A percentile compares a stretch with the other conserved stretches of the same genome.
phyloP scores from a whole-genome alignment of 2,888 invertebrate genomes.

The Drosophila kambysellisi region DNA sequence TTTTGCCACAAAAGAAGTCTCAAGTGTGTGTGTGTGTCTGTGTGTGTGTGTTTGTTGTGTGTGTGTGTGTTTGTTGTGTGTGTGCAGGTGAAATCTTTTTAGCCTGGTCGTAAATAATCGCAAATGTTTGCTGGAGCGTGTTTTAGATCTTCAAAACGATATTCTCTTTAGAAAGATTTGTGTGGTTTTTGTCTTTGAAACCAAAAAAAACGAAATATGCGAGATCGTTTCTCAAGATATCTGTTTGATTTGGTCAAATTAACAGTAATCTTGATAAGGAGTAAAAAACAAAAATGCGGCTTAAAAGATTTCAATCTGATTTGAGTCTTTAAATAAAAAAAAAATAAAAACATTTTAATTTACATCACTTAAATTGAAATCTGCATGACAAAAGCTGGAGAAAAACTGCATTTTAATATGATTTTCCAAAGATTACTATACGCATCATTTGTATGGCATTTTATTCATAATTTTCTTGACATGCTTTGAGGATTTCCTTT shows the following conservation, averaged over 20 bases:
- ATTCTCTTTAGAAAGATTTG: not conserved
- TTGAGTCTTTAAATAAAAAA: not conserved
- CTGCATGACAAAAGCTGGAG: not conserved
- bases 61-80: not conserved
- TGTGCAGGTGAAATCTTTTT: constrained; percentile 42
- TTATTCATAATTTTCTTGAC: not conserved
- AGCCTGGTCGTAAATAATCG: constrained; percentile 29
- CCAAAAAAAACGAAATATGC: constrained; percentile 3
- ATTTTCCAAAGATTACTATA: not conserved
- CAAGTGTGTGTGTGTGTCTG: not conserved
- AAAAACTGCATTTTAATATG: not conserved
- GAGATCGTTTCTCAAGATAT: constrained; percentile 2
- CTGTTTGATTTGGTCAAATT: not conserved
- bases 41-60: not conserved
- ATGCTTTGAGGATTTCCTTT: not conserved
- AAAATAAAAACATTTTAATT: not conserved
- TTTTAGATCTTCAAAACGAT: constrained; percentile 33
- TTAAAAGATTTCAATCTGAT: not conserved
- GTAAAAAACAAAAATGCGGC: not conserved
- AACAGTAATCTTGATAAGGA: constrained; percentile 3
- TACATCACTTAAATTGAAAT: not conserved
- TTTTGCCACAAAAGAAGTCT: constrained; percentile 5
- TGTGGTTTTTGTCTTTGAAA: not conserved
- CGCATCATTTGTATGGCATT: not conserved
- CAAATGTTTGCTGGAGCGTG: constrained; percentile 22